These are phyloP conservation scores for Euphonia xanthogaster DNA, from an alignment of 2,797 vertebrate genomes.

Conservation along the genomic window DNA sequence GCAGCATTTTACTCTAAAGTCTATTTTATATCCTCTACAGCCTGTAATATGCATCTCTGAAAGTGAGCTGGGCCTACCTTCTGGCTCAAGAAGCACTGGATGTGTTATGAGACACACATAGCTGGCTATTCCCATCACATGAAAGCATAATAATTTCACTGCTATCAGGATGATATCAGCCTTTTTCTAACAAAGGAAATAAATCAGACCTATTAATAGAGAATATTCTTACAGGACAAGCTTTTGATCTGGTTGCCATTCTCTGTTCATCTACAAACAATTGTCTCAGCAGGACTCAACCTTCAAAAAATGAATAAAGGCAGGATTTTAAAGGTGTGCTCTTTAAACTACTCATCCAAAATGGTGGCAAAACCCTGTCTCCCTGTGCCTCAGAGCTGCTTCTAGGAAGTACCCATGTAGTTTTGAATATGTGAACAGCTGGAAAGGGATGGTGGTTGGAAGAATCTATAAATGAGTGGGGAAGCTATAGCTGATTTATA, in stretches of 20 bases:
- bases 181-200: background rate
- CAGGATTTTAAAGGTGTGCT: background rate
- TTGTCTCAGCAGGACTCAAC: background rate
- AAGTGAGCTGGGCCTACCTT: background rate
- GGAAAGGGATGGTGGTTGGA: background rate
- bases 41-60: background rate
- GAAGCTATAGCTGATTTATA: background rate
- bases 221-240: background rate
- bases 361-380: background rate
- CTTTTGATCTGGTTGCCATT: background rate
- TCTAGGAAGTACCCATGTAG: background rate
- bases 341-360: background rate
- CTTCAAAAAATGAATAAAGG: background rate
- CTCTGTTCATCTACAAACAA: background rate
- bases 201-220: background rate
- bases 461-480: background rate
- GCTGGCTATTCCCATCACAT: background rate
- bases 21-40: background rate
- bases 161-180: background rate
- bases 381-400: background rate
- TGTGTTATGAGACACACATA: fast-evolving
- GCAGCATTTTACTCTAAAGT: background rate
- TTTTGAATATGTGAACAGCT: background rate
- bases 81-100: background rate
- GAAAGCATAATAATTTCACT: background rate